phyloP scores from a whole-genome alignment of 2,797 vertebrate genomes.

The Geotrypetes seraphini region DNA sequence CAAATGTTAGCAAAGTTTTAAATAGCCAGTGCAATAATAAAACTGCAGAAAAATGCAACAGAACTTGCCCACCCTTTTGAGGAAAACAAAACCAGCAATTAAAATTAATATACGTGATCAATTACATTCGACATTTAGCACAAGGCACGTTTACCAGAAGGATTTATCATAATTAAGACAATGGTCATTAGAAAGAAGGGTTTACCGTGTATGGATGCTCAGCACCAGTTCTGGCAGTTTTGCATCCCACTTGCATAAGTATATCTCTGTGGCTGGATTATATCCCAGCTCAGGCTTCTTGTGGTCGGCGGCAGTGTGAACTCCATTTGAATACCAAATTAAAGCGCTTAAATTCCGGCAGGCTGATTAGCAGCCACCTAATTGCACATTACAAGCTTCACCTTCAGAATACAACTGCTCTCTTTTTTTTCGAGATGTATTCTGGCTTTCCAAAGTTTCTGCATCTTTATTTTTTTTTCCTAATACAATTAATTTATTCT shows the following conservation, averaged over 20 bases:
- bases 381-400: constrained; percentile 45
- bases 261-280: neutral
- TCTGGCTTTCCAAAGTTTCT: neutral
- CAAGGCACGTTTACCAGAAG: too few species aligned
- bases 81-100: too few species aligned
- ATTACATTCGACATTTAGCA: too few species aligned
- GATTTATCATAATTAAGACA: neutral
- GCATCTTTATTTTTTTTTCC: neutral
- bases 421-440: constrained; percentile 10
- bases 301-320: constrained; percentile 33
- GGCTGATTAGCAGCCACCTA: constrained; percentile 45
- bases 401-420: constrained; percentile 33
- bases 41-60: too few species aligned
- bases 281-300: constrained; percentile 3
- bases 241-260: neutral
- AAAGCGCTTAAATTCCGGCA: constrained; percentile 46
- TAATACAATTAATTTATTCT: too few species aligned
- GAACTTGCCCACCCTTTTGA: too few species aligned
- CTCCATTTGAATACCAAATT: constrained; percentile 49
- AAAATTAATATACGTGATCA: too few species aligned
- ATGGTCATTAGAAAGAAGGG: neutral
- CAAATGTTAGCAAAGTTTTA: too few species aligned
- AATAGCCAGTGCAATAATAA: too few species aligned
- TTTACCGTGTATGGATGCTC: neutral
- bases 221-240: neutral